Conservation (phyloP, 2,797 vertebrate species). For the Eospalax fontanierii region DNA sequence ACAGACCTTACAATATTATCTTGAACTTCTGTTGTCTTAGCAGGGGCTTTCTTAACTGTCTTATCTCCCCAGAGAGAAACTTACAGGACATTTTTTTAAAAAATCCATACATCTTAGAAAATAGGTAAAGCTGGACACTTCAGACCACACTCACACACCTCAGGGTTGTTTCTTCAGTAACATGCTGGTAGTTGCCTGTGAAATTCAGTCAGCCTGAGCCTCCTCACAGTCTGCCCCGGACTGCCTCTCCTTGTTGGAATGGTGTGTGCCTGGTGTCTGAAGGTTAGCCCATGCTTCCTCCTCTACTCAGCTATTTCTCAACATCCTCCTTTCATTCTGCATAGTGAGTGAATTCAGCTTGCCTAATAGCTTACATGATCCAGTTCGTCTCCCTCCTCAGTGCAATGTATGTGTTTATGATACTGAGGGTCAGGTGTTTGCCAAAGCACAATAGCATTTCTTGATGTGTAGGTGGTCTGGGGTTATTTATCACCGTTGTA, state of each 20-base stretch:
- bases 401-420: not conserved
- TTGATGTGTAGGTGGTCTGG: not conserved
- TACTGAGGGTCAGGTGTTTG: not conserved
- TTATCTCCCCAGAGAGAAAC: not conserved
- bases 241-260: not conserved
- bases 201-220: not conserved
- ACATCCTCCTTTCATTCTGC: not conserved
- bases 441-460: not conserved
- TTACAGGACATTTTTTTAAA: not conserved
- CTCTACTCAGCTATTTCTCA: not conserved
- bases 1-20: not conserved
- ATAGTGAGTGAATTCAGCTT: not conserved
- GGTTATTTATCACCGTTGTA: conserved; percentile 3
- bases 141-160: not conserved
- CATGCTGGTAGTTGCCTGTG: not conserved
- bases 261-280: not conserved
- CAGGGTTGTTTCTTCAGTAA: not conserved
- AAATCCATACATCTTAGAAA: not conserved
- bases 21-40: not conserved
- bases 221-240: not conserved
- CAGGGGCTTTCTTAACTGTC: not conserved
- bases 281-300: not conserved
- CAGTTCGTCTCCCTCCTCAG: not conserved
- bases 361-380: not conserved
- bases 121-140: not conserved